A percentile compares a stretch with the other conserved stretches of the same genome.
phyloP scores from a whole-genome alignment of 2,888 invertebrate genomes.

The Dolichomitus sp. region DNA sequence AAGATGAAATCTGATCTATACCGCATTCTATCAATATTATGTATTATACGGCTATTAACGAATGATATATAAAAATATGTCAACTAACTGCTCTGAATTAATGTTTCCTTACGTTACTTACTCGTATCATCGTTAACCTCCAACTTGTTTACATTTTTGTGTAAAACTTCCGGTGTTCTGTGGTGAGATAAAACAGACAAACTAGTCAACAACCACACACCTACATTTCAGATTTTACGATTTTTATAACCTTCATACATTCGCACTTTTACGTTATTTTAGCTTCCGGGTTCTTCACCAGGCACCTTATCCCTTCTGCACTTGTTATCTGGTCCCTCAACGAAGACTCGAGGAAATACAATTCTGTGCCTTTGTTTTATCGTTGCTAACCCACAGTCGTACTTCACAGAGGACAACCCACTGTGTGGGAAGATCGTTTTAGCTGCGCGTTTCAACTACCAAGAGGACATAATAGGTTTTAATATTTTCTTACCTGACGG shows the following conservation, averaged over 20 bases:
- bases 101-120: neutral
- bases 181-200: constrained; percentile 22
- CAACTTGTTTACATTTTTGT: constrained; percentile 4
- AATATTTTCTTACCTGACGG: neutral
- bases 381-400: neutral
- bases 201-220: constrained; percentile 17
- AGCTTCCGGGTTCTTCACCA: constrained; percentile 3
- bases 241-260: constrained; percentile 13
- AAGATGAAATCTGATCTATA: constrained; percentile 43
- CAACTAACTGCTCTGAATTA: neutral
- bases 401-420: neutral
- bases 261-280: neutral
- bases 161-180: constrained; percentile 1
- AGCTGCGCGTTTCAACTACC: neutral
- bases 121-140: neutral
- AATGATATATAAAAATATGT: constrained; percentile 33
- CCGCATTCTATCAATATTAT: constrained; percentile 35
- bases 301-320: neutral
- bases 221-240: constrained; percentile 29
- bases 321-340: neutral
- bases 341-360: neutral
- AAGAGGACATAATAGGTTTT: neutral
- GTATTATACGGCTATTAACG: constrained; percentile 56
- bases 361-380: neutral
- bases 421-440: neutral